A percentile compares a stretch with the other conserved stretches of the same genome.
Evolutionary conservation across 2,888 invertebrate genomes (phyloP).

Genomic region (Taphrorychus bicolor): DNA sequence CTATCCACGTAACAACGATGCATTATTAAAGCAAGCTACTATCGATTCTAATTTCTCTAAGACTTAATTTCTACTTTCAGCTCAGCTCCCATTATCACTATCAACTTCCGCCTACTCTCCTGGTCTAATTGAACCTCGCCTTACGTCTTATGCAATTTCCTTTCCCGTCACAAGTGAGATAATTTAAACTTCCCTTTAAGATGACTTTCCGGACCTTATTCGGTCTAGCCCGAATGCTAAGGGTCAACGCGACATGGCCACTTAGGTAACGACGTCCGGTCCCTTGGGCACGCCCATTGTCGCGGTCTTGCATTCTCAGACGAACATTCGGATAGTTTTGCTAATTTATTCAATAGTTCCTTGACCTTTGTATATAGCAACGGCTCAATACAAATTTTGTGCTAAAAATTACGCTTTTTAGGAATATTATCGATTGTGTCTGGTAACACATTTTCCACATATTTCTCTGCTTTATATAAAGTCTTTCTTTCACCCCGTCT

Average conservation of each 20-base stretch:
- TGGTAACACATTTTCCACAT: conserved; percentile 18
- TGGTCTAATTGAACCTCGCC: background rate
- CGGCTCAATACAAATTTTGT: no score
- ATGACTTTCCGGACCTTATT: conserved; percentile 25
- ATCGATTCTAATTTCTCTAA: no score
- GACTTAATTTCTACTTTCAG: no score
- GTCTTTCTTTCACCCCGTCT: conserved; percentile 20
- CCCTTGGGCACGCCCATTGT: conserved; percentile 22
- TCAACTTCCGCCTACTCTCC: background rate
- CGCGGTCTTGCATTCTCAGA: conserved; percentile 11
- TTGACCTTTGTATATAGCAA: no score
- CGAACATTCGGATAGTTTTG: conserved; percentile 24
- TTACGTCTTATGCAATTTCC: conserved; percentile 10
- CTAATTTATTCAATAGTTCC: conserved; percentile 16
- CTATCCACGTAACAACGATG: no score
- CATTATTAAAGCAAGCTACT: no score
- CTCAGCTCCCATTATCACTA: no score
- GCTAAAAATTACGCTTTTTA: no score
- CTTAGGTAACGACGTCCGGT: conserved; percentile 38
- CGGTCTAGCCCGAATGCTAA: conserved; percentile 22
- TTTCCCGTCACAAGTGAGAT: conserved; percentile 15
- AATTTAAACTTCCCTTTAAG: conserved; percentile 21
- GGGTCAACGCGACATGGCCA: conserved; percentile 35
- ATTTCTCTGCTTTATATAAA: conserved; percentile 16
- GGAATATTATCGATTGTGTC: no score